These are phyloP conservation scores for Sebastes schlegelii DNA, from an alignment of 2,113 vertebrate genomes.

Conservation along the genomic window DNA sequence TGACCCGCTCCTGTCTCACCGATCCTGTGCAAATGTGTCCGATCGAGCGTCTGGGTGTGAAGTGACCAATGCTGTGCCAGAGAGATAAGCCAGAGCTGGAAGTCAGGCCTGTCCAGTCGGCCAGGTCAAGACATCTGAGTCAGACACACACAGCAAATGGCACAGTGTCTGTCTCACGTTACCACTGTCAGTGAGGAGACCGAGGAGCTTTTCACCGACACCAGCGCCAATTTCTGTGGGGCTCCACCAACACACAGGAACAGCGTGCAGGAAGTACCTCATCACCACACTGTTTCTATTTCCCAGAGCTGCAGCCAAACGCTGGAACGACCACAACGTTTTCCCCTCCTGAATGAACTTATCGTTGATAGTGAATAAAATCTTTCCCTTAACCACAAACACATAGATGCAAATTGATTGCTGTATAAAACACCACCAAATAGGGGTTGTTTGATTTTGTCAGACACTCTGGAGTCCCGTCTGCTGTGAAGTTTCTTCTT, in stretches of 20 bases:
- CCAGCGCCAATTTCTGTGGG: conserved; percentile 65
- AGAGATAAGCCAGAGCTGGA: conserved; percentile 87
- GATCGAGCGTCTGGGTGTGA: conserved; percentile 77
- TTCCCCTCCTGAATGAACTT: conserved; percentile 43
- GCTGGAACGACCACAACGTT: conserved; percentile 23
- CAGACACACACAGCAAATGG: conserved; percentile 84
- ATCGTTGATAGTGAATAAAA: conserved; percentile 46
- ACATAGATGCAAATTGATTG: background rate
- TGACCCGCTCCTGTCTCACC: conserved; percentile 6
- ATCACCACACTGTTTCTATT: conserved; percentile 58
- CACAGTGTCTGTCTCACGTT: conserved; percentile 76
- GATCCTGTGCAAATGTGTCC: conserved; percentile 51
- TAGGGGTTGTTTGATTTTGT: background rate
- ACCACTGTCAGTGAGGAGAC: conserved; percentile 72
- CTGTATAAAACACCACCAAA: background rate
- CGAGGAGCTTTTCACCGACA: conserved; percentile 72
- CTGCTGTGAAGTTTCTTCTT: conserved; percentile 27
- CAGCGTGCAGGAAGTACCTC: conserved; percentile 66
- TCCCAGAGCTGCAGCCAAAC: conserved; percentile 30
- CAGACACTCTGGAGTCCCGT: conserved; percentile 13
- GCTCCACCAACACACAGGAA: conserved; percentile 28
- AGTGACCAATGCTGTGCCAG: conserved; percentile 87
- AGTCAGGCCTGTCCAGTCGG: conserved; percentile 86
- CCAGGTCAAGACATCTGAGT: conserved; percentile 78
- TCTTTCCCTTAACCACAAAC: background rate